Base-by-base conservation (phyloP, 2,113 vertebrate species). In the Herpetotheres cachinnans region DNA sequence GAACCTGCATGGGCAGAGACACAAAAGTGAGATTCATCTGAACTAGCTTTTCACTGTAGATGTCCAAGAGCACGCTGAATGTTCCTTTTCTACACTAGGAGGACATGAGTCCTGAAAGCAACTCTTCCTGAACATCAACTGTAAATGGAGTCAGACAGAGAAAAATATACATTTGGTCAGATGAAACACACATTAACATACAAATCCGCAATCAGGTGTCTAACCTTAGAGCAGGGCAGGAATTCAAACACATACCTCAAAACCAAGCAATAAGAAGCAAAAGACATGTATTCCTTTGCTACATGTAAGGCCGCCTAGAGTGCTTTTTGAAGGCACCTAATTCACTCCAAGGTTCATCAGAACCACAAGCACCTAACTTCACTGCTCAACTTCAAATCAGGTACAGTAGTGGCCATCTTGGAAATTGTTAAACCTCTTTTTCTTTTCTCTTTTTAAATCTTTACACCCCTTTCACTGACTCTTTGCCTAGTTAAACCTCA, bases 1-100 rank as follows among this genome's bases (percentile, higher is more conserved):
- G 19, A 70, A 65, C n/a, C 29, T 7, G 0, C 29, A 5, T 1
- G 18, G 42, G 34, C 26, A 58, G 47, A 66, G 46, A 47, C 0
- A 3, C 59, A 49, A 26, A 34, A 77, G 26, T 14, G 40, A 61
- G 21, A 77, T 22, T 66, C n/a, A 88, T 15, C 27, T 36, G 32
- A 76, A 81, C 18, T 40, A 78, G 44, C 30, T 71, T 76, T 71
- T 66, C 63, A 40, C 42, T 67, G 63, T 21, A 52, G 12, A 42
- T 36, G 14, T 34, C 59, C 36, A 72, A 40, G 42, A 61, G 17
- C n/a, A 22, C 18, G 30, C 34, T 59, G 12, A 17, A 42, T 30
- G 26, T 15, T 85, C 38, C 47, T 58, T 42, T 70, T 46, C 25
- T 61, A 59, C 44, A 40, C 36, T 14, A 74, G 30, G 17, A 66